Evolutionary conservation across 2,113 vertebrate species (phyloP).

Genomic region (Lophius piscatorius): DNA sequence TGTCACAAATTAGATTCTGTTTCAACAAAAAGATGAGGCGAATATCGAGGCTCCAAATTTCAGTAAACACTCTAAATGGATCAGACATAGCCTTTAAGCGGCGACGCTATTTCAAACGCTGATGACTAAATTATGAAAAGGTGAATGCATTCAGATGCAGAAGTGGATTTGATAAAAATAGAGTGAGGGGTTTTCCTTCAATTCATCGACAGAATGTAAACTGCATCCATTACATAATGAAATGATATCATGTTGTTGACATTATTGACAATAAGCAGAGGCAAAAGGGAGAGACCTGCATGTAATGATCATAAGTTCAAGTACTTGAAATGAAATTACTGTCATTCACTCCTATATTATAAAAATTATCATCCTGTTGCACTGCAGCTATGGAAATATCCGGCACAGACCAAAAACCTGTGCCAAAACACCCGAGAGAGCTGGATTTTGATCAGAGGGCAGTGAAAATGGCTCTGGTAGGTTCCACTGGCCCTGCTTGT

Average conservation of each 20-base stretch:
- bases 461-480: too few species aligned
- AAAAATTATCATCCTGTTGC: background rate
- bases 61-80: constrained; percentile 47
- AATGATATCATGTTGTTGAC: background rate
- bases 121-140: constrained; percentile 35
- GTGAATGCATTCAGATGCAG: constrained; percentile 7
- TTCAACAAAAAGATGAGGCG: constrained; percentile 15
- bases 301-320: background rate
- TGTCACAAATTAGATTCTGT: constrained; percentile 56
- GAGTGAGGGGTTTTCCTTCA: background rate
- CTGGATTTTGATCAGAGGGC: too few species aligned
- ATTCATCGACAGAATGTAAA: background rate
- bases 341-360: background rate
- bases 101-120: constrained; percentile 25
- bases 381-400: background rate
- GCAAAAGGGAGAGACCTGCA: background rate
- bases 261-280: background rate
- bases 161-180: background rate
- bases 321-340: too few species aligned
- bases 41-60: constrained; percentile 33
- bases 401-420: too few species aligned
- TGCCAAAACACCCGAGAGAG: too few species aligned
- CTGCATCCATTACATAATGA: background rate
- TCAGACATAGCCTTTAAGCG: constrained; percentile 48
- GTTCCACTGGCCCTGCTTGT: too few species aligned